Evolutionary conservation across 2,113 vertebrate genomes (phyloP).

Genomic region (Zosterops japonicus): DNA sequence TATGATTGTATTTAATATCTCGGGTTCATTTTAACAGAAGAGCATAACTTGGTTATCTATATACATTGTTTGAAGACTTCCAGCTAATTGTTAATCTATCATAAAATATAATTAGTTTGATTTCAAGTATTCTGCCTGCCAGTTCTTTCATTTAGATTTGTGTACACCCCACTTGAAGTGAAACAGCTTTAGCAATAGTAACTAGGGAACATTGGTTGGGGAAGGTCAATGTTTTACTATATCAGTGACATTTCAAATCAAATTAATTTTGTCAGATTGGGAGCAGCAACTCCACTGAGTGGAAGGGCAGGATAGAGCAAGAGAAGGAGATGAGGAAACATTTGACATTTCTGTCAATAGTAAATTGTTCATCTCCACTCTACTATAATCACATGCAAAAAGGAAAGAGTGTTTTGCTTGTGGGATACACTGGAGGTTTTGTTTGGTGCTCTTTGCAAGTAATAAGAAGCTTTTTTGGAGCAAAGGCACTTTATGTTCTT

Average conservation of each 20-base stretch:
- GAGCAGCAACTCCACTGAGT: neutral
- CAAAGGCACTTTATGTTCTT: neutral
- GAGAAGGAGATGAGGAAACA: neutral
- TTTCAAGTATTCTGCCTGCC: constrained; percentile 30
- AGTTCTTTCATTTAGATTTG: constrained; percentile 16
- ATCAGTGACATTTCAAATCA: constrained; percentile 21
- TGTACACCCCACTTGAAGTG: neutral
- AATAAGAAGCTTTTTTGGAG: neutral
- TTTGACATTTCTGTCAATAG: neutral
- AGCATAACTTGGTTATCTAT: constrained; percentile 29
- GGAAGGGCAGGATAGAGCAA: neutral
- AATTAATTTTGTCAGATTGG: neutral
- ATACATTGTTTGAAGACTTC: constrained; percentile 27
- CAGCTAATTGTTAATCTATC: constrained; percentile 17
- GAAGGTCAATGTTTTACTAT: neutral
- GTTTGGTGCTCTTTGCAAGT: neutral
- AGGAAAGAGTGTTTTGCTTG: neutral
- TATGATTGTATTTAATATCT: constrained; percentile 40
- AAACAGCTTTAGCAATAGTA: neutral
- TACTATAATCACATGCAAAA: neutral
- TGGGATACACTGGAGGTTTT: neutral
- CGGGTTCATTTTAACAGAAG: constrained; percentile 8
- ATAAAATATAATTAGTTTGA: constrained; percentile 51
- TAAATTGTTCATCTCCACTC: neutral
- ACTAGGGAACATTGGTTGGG: neutral